Evolutionary conservation across 2,113 vertebrate genomes (phyloP).

Genomic region (Ellobius talpinus): DNA sequence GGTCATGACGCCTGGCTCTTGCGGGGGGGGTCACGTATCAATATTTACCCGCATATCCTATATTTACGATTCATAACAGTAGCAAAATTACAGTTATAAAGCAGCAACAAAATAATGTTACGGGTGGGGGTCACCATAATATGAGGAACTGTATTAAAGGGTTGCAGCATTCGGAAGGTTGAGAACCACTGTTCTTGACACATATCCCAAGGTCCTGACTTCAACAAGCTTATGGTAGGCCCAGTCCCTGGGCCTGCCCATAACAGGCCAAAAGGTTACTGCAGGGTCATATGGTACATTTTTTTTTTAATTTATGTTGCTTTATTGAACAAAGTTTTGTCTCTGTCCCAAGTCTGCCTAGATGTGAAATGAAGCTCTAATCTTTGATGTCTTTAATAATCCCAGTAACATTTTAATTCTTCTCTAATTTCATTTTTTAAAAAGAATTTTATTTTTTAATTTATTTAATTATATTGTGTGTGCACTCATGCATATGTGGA

Average conservation of each 20-base stretch:
- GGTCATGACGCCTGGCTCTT: background rate
- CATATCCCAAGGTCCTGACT: background rate
- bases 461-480: background rate
- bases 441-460: background rate
- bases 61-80: background rate
- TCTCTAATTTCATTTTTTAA: background rate
- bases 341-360: background rate
- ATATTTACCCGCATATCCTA: background rate
- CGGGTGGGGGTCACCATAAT: background rate
- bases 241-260: fast-evolving
- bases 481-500: background rate
- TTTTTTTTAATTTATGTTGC: background rate
- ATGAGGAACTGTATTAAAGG: background rate
- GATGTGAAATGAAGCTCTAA: background rate
- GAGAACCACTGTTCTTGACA: background rate
- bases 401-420: background rate
- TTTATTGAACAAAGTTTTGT: background rate
- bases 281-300: background rate
- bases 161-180: background rate
- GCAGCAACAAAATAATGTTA: background rate
- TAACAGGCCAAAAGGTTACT: background rate
- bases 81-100: background rate
- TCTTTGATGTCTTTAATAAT: background rate
- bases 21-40: background rate
- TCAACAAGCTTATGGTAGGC: background rate